Conservation (phyloP, 2,888 invertebrate species). For the Shargacucullia verbasci region DNA sequence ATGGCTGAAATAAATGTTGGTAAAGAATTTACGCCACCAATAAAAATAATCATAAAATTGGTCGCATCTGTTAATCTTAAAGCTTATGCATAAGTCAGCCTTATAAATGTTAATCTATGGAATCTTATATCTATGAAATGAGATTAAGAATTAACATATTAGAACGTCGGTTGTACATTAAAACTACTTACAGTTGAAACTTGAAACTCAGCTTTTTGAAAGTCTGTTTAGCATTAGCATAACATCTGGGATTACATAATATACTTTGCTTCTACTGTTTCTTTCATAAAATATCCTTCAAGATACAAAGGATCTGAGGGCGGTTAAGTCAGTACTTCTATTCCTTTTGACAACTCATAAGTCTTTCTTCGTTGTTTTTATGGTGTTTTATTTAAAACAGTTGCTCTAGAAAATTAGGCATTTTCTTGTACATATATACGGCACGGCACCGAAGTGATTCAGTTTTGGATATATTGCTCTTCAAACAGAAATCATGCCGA, state of each 20-base stretch:
- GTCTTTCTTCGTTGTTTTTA: too few relatives aligned
- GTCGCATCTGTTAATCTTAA: conserved; percentile 39
- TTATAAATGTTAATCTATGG: conserved; percentile 45
- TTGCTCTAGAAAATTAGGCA: too few relatives aligned
- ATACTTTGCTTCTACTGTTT: conserved; percentile 32
- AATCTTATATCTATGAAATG: conserved; percentile 46
- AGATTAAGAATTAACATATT: conserved; percentile 55
- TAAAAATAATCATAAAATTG: conserved; percentile 48
- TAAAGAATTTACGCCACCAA: conserved; percentile 42
- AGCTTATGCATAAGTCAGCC: conserved; percentile 36
- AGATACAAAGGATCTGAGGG: too few relatives aligned
- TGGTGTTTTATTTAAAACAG: too few relatives aligned
- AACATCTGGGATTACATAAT: conserved; percentile 38
- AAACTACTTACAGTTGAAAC: conserved; percentile 48
- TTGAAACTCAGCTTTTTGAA: conserved; percentile 39
- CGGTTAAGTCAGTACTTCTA: too few relatives aligned
- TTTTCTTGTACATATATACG: too few relatives aligned
- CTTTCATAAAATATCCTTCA: conserved; percentile 1
- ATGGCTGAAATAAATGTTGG: conserved; percentile 31
- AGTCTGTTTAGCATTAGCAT: conserved; percentile 39
- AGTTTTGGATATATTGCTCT: too few relatives aligned
- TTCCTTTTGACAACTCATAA: too few relatives aligned
- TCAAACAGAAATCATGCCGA: too few relatives aligned
- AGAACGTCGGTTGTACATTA: conserved; percentile 42
- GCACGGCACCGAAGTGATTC: too few relatives aligned